Evolutionary conservation across 2,113 vertebrate species (phyloP).

Genomic region (Pseudopipra pipra): DNA sequence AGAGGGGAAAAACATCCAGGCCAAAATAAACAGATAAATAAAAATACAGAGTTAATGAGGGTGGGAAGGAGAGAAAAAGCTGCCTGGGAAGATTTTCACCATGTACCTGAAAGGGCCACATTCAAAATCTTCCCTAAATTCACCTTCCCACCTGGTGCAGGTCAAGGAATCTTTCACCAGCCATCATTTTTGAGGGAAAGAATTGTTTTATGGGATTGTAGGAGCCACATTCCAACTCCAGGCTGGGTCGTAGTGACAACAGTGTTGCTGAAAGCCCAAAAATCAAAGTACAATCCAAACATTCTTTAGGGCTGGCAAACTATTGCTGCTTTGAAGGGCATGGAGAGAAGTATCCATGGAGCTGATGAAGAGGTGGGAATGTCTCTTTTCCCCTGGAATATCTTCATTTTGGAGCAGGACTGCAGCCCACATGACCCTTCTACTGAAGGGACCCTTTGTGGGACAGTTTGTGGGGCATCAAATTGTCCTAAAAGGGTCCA

Average conservation of each 20-base stretch:
- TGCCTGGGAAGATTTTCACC: background rate
- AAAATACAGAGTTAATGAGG: background rate
- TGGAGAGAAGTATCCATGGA: background rate
- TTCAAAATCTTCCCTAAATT: background rate
- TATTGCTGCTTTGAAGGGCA: background rate
- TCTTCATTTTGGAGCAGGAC: background rate
- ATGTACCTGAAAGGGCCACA: background rate
- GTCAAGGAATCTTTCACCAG: background rate
- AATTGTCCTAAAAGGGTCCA: background rate
- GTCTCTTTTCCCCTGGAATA: background rate
- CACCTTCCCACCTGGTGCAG: background rate
- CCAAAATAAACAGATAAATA: slow-evolving; percentile 36
- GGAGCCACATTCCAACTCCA: background rate
- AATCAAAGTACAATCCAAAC: background rate
- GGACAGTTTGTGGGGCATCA: background rate
- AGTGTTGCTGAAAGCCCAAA: background rate
- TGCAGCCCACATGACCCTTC: background rate
- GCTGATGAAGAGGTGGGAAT: background rate
- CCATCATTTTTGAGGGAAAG: background rate
- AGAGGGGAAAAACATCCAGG: background rate
- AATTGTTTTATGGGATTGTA: background rate
- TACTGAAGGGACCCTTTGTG: background rate
- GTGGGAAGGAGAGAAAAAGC: background rate
- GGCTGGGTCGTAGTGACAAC: background rate
- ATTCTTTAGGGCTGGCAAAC: background rate